phyloP scores from a whole-genome alignment of 1,140 invertebrate genomes.

The Diploscapter pachys region DNA sequence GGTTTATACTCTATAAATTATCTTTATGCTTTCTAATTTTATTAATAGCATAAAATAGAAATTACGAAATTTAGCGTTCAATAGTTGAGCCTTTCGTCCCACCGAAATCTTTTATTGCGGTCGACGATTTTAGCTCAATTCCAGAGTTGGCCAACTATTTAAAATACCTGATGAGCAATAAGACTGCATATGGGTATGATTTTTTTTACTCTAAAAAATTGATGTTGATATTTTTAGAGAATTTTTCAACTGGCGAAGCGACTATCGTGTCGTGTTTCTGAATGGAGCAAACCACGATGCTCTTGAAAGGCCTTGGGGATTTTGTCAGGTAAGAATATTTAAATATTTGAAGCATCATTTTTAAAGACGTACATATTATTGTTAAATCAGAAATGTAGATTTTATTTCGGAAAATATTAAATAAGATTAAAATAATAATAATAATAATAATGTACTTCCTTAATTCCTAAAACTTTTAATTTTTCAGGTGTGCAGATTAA shows the following conservation, averaged over 20 bases:
- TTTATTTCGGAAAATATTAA: no score
- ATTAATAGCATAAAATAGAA: no score
- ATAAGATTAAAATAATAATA: no score
- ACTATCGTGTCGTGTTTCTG: slow-evolving; percentile 48
- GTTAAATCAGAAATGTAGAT: no score
- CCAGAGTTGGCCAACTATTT: background rate
- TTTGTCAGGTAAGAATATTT: slow-evolving; percentile 42
- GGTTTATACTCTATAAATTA: no score
- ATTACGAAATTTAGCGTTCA: slow-evolving; percentile 13
- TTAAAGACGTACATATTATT: no score
- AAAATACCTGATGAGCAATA: slow-evolving; percentile 9
- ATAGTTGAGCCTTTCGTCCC: slow-evolving; percentile 37
- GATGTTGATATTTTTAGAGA: background rate
- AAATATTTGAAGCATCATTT: no score
- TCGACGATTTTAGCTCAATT: slow-evolving; percentile 6
- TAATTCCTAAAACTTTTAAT: no score
- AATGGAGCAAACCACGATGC: slow-evolving; percentile 46
- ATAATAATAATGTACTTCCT: no score
- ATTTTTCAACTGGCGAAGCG: slow-evolving; percentile 50
- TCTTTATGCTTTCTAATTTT: no score
- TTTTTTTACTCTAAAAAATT: background rate
- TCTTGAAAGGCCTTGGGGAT: slow-evolving; percentile 50
- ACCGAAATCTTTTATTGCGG: background rate
- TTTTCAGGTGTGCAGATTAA: no score
- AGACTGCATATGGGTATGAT: background rate